A percentile compares a stretch with the other conserved stretches of the same genome.
Evolutionary conservation across 2,888 invertebrate species (phyloP).

Genomic region (Dryomyza anilis): DNA sequence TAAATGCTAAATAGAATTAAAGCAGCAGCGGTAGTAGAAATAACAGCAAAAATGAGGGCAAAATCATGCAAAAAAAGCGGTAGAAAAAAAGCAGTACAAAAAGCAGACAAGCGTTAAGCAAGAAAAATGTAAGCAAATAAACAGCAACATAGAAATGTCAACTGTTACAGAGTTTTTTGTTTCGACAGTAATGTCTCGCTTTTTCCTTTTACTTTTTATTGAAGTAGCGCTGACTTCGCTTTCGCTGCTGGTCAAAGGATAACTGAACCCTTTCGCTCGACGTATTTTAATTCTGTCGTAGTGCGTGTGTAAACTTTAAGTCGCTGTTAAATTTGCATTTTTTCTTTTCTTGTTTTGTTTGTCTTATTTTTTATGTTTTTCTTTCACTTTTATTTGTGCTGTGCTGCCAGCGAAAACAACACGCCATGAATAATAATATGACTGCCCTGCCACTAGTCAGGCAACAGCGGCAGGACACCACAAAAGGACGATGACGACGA

Average conservation of each 20-base stretch:
- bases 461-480: not conserved
- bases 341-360: no score
- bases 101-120: not conserved
- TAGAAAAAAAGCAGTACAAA: not conserved
- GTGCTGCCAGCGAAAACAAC: not conserved
- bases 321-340: not conserved
- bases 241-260: slow-evolving; percentile 13
- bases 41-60: not conserved
- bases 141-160: slow-evolving; percentile 28
- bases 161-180: slow-evolving; percentile 3
- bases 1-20: slow-evolving; percentile 28
- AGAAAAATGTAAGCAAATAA: slow-evolving; percentile 7
- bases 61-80: not conserved
- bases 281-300: not conserved
- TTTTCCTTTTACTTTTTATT: no score
- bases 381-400: not conserved
- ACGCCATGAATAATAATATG: not conserved
- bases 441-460: not conserved
- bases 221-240: slow-evolving; percentile 28
- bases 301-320: not conserved
- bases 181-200: not conserved
- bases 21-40: not conserved
- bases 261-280: slow-evolving; percentile 2
- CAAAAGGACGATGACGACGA: no score
- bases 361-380: no score